Conservation (phyloP, 2,888 invertebrate genomes). For the Zonitis immaculata region DNA sequence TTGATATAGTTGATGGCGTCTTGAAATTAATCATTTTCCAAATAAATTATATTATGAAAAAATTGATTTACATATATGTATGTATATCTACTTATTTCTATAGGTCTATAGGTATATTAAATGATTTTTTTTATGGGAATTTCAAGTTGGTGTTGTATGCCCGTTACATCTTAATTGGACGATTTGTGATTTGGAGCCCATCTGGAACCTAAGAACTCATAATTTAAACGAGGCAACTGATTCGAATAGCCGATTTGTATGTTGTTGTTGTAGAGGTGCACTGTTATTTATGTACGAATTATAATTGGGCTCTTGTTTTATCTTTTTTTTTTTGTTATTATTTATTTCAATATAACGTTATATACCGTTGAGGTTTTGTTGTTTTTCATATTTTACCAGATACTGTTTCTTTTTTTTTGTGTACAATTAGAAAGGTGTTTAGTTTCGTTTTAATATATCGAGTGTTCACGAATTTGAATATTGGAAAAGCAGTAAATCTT, state of each 20-base stretch:
- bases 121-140: background rate
- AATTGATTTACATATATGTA: too few relatives aligned
- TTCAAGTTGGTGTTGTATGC: background rate
- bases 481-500: background rate
- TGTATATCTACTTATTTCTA: too few relatives aligned
- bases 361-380: slow-evolving; percentile 7
- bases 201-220: slow-evolving; percentile 5
- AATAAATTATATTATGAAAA: too few relatives aligned
- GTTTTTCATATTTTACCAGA: background rate
- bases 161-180: slow-evolving; percentile 6
- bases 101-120: background rate
- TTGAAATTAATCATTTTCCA: background rate
- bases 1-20: background rate
- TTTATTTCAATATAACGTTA: background rate
- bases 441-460: background rate
- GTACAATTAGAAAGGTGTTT: too few relatives aligned
- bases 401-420: too few relatives aligned
- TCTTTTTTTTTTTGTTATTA: slow-evolving; percentile 10
- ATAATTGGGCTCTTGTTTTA: slow-evolving; percentile 14
- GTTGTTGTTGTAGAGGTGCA: background rate
- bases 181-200: slow-evolving; percentile 6
- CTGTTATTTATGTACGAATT: slow-evolving; percentile 16
- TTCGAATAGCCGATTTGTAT: slow-evolving; percentile 8
- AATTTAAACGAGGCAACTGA: slow-evolving; percentile 8
- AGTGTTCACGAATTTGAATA: background rate